Conservation (phyloP, 2,113 vertebrate genomes). For the Colaptes auratus region DNA sequence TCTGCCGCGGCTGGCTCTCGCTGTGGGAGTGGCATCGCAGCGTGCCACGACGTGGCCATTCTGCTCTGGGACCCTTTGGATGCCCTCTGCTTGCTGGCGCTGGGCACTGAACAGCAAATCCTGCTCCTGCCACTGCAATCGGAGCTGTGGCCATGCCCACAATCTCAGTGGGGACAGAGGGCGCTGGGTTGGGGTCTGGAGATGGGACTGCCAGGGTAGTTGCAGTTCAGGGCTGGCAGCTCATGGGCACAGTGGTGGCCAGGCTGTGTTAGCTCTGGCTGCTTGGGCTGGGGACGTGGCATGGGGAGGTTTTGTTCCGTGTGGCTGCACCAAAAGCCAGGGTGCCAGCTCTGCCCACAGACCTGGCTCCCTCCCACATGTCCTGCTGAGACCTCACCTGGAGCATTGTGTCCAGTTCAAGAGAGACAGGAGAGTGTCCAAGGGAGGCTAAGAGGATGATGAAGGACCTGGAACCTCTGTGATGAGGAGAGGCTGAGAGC, state of each 20-base stretch:
- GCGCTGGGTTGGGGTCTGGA: accelerated
- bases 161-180: neutral
- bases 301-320: neutral
- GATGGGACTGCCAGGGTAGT: neutral
- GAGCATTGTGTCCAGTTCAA: too few relatives aligned
- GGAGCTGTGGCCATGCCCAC: neutral
- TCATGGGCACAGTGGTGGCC: accelerated
- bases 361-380: neutral
- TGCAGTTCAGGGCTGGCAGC: neutral
- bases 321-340: accelerated
- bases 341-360: neutral
- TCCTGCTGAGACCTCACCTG: neutral
- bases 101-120: neutral
- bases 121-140: neutral
- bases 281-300: accelerated
- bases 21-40: accelerated
- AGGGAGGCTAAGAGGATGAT: too few relatives aligned
- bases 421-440: too few relatives aligned
- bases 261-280: neutral
- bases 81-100: accelerated
- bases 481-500: too few relatives aligned
- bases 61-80: neutral
- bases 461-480: too few relatives aligned
- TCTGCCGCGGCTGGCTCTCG: accelerated
- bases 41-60: neutral